Conservation (phyloP, 1,140 invertebrate species). For the Thaumetopoea pityocampa region DNA sequence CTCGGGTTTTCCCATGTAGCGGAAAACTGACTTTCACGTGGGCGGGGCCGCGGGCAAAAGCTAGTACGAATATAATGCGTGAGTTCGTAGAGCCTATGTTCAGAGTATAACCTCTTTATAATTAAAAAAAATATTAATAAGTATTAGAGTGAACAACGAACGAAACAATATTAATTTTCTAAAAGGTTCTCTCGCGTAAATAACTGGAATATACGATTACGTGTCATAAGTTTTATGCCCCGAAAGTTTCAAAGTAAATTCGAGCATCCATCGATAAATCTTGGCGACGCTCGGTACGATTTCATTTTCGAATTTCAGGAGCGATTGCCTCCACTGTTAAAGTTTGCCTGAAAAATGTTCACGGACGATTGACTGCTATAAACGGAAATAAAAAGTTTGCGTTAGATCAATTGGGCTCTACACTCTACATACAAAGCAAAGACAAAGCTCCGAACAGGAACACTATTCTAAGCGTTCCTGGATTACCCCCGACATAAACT, state of each 20-base stretch:
- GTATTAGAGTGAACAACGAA: slow-evolving; percentile 25
- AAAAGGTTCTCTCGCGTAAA: slow-evolving; percentile 29
- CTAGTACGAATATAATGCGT: too few relatives aligned
- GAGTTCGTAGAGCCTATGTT: too few relatives aligned
- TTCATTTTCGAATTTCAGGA: slow-evolving; percentile 76
- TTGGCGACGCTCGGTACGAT: slow-evolving; percentile 72
- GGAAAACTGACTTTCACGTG: too few relatives aligned
- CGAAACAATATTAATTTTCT: slow-evolving; percentile 32
- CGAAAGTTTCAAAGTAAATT: slow-evolving; percentile 74
- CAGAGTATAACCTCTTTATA: too few relatives aligned
- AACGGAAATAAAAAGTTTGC: slow-evolving; percentile 75
- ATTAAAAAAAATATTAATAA: too few relatives aligned
- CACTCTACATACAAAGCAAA: slow-evolving; percentile 68
- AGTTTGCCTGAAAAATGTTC: slow-evolving; percentile 75
- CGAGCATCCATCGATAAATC: slow-evolving; percentile 75
- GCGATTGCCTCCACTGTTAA: slow-evolving; percentile 74
- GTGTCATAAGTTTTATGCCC: slow-evolving; percentile 74
- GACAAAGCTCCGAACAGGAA: slow-evolving; percentile 55
- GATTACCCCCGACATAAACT: slow-evolving; percentile 53
- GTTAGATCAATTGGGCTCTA: slow-evolving; percentile 70
- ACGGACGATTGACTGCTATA: slow-evolving; percentile 73
- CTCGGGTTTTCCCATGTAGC: too few relatives aligned
- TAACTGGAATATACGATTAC: slow-evolving; percentile 70
- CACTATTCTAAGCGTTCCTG: slow-evolving; percentile 56
- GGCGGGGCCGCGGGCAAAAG: too few relatives aligned